Base-by-base conservation (phyloP, 92 coral and sea anemone species). In the Umimayanthus kanabou region DNA sequence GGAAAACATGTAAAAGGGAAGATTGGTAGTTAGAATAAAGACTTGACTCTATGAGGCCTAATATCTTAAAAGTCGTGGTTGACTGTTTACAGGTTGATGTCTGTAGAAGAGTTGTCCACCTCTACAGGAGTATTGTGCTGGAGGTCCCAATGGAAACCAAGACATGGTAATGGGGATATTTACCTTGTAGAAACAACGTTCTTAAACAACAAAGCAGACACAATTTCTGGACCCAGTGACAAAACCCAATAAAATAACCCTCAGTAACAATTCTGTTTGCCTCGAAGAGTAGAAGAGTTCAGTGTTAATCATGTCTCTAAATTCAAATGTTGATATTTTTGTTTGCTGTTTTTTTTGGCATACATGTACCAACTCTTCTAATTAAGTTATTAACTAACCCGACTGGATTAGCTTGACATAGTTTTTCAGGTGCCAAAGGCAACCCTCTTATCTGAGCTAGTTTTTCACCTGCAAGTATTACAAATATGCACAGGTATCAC, bases 81-180 rank as follows among this genome's bases (percentile, higher is more conserved):
- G 6, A 74, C 6, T 6, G 5, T 70, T 49, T 67, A 0, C 85
- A 96, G 99, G 97, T 96, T 92, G 96, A 96, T 80, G 88, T 95
- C 30, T 96, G 98, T 87, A 95, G 91, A 65, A 93, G 99, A 57
- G 99, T 96, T 53, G 93, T 96, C 49, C 98, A 93, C 80, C 88
- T 96, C 65, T 96, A 94, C 80, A 90, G 98, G 45, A 93, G 92
- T 76, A 94, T 95, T 53, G 99, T 96, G 25, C 88, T 96, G 73
- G 98, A 95, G 82, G 96, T 95, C 50, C 87, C 92, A 14, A 94
- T 94, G 98, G 96, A 93, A 76, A 30, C 94, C 16, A 88, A 76
- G 85, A 94, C 98, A 39, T 94, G 98, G 98, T 94, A 89, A 83
- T 65, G 75, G 50, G 5, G n/a, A 15, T 57, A 16, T 57, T 57